Evolutionary conservation across 2,888 invertebrate species (phyloP).

Genomic region (Neria commutata): DNA sequence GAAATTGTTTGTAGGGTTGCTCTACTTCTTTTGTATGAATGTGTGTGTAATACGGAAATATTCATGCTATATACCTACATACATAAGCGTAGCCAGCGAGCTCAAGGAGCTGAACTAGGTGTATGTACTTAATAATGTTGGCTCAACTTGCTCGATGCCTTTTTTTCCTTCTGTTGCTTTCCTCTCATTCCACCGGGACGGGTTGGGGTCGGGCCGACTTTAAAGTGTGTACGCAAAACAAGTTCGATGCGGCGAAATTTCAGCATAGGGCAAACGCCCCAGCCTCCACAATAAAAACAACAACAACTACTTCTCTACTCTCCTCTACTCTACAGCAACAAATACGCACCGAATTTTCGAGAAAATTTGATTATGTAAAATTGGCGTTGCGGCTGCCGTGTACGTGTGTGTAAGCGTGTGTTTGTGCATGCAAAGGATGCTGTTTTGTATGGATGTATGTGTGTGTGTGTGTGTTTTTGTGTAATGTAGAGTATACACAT

Average conservation of each 20-base stretch:
- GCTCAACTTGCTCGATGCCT: constrained; percentile 2
- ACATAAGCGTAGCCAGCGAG: no score
- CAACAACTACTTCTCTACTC: neutral
- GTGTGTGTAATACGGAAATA: no score
- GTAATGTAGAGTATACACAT: neutral
- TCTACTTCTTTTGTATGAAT: no score
- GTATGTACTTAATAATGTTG: no score
- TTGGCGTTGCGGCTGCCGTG: neutral
- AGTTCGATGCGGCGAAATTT: constrained; percentile 39
- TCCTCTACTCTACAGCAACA: no score
- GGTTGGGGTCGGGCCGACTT: no score
- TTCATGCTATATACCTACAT: no score
- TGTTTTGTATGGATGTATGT: constrained; percentile 11
- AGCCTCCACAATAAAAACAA: constrained; percentile 35
- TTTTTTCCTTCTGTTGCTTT: neutral
- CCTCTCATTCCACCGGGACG: no score
- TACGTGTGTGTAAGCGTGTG: neutral
- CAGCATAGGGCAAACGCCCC: constrained; percentile 45
- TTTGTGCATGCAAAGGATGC: constrained; percentile 19
- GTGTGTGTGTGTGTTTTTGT: constrained; percentile 22
- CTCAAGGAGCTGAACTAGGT: no score
- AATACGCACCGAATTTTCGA: neutral
- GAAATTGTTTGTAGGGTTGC: no score
- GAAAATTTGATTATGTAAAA: constrained; percentile 6
- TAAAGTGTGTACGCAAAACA: constrained; percentile 13